Evolutionary conservation across 30 jellyfish, hydroid and myxozoan genomes (phyloP), one percentile per base, ranked within the genome.

Genomic region (Aurelia aurita complex sp. Pacific): DNA sequence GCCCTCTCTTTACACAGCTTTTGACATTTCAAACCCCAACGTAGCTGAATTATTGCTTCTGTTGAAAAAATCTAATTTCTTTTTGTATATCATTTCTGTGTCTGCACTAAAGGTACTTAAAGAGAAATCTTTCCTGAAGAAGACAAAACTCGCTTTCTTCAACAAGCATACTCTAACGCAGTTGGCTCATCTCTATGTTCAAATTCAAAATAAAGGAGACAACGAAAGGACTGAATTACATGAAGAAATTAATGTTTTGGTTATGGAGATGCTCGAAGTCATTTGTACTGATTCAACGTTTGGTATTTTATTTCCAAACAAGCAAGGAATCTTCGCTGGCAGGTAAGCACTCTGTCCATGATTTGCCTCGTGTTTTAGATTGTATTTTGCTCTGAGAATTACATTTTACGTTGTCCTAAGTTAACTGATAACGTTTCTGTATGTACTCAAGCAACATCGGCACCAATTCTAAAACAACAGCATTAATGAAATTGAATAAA

Each of bases 101-200:
- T 76, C 15, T 53, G 2, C 19, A 18, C 40, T 13, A 2, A 32
- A 81, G 97, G 96, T 91, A 14, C 87, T 91, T 29, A 67, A 84
- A 23, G 82, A 69, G 43, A 61, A 69, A 18, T 74, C 79, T 4
- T 38, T 91, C 69, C 77, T 87, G 16, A 91, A 85, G 80, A 80
- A 91, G 89, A 84, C 95, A 61, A 91, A 91, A 73, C 52, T 91
- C 7, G 67, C 85, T 12, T 84, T 91, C 57, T 91, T 91, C 88
- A 91, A 64, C 68, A 53, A 81, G 15, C 64, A 76, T 16, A 68
- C 54, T 11, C 79, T 91, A 51, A 19, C 62, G 13, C 84, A 84
- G 73, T 46, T 91, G 71, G 82, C 97, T 10, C 63, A 64, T 16
- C 52, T 91, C 40, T 74, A 40, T 74, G 87, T 46, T 17, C 46